A percentile compares a stretch with the other conserved stretches of the same genome.
Conservation (phyloP, 2,888 invertebrate species). For the Papilio elwesi region DNA sequence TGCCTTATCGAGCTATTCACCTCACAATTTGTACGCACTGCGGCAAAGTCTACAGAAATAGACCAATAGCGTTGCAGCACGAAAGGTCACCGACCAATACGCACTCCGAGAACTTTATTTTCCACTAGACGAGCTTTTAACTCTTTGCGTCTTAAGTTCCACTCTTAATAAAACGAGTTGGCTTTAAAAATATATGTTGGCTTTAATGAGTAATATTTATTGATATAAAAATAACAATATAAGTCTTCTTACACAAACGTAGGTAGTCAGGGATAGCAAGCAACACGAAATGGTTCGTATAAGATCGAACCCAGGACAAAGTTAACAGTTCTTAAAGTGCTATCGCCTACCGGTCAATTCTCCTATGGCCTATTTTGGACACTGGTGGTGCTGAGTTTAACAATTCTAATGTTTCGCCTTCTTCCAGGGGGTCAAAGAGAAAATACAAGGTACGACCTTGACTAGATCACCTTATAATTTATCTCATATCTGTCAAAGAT, state of each 20-base stretch:
- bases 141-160: background rate
- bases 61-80: constrained; percentile 28
- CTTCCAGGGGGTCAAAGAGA: too few relatives aligned
- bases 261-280: background rate
- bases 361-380: too few relatives aligned
- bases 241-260: background rate
- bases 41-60: constrained; percentile 31
- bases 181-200: background rate
- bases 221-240: background rate
- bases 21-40: constrained; percentile 36
- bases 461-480: too few relatives aligned
- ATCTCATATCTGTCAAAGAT: too few relatives aligned
- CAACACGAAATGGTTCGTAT: too few relatives aligned
- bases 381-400: too few relatives aligned
- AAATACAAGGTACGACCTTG: too few relatives aligned
- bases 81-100: constrained; percentile 24
- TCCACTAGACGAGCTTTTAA: background rate
- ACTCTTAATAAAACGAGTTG: background rate
- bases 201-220: background rate
- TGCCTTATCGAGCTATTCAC: background rate
- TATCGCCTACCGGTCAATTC: too few relatives aligned
- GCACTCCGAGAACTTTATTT: background rate
- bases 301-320: too few relatives aligned
- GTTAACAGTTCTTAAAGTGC: too few relatives aligned
- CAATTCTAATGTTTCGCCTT: too few relatives aligned